Percentiles rank a stretch among this genome's conserved stretches.
These are phyloP conservation scores for Monochamus alternatus DNA, from an alignment of 2,888 invertebrate genomes.

Conservation along the genomic window DNA sequence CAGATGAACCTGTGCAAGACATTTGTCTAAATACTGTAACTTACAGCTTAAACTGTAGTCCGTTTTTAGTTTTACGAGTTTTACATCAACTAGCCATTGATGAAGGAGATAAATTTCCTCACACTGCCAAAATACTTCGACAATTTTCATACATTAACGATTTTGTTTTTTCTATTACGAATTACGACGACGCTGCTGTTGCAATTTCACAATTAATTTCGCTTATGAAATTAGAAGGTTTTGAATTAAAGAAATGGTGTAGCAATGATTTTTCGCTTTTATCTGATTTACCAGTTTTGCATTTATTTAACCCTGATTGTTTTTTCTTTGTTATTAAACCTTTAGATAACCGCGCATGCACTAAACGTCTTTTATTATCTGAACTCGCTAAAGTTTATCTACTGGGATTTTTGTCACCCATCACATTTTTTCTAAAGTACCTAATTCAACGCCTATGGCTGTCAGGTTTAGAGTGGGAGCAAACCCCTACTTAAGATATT, in stretches of 20 bases:
- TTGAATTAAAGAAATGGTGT: conserved; percentile 6
- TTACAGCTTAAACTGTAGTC: no score
- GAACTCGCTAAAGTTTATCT: not conserved
- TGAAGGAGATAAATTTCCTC: not conserved
- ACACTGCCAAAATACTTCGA: not conserved
- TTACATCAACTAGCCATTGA: not conserved
- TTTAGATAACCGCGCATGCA: not conserved
- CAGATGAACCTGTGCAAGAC: no score
- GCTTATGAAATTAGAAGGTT: not conserved
- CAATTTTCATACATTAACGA: not conserved
- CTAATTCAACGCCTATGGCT: not conserved
- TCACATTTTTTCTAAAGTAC: not conserved
- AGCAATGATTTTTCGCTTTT: not conserved
- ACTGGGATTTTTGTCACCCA: not conserved
- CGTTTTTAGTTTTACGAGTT: no score
- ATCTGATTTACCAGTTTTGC: not conserved
- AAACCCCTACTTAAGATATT: not conserved
- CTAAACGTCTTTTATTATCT: not conserved
- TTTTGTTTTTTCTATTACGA: not conserved
- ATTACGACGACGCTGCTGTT: no score
- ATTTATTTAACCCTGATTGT: not conserved
- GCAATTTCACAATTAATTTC: not conserved
- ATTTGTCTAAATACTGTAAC: no score
- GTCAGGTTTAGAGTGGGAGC: not conserved
- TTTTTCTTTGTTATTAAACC: not conserved